Conservation (phyloP, 2,113 vertebrate genomes). For the Poicephalus meyeri region DNA sequence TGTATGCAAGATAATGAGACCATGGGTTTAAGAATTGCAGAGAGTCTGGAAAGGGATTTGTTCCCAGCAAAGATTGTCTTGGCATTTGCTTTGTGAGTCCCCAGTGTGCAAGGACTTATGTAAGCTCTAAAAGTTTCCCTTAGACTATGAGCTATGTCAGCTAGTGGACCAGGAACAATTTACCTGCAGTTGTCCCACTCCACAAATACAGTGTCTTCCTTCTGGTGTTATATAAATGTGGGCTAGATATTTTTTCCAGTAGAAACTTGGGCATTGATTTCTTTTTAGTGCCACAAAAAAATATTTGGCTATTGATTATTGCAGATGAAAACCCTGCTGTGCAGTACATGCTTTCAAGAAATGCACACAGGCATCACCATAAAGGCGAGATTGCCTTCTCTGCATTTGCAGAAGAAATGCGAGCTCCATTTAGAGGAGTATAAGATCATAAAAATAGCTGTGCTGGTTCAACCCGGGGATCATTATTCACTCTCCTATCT, state of each 20-base stretch:
- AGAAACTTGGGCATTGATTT: slow-evolving; percentile 24
- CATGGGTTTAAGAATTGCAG: neutral
- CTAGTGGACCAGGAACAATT: neutral
- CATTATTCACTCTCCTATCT: neutral
- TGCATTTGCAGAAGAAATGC: neutral
- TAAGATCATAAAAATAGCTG: neutral
- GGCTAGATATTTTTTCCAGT: neutral
- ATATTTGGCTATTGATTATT: neutral
- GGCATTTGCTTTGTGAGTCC: neutral
- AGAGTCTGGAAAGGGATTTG: neutral
- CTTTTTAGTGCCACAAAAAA: slow-evolving; percentile 32
- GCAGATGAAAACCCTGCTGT: slow-evolving; percentile 5
- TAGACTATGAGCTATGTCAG: neutral
- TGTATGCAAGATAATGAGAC: neutral
- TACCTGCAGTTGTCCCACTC: slow-evolving; percentile 3
- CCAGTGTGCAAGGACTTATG: neutral
- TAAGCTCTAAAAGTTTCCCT: neutral
- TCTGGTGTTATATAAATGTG: neutral
- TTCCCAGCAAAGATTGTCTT: neutral
- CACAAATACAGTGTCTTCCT: neutral
- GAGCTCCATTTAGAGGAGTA: neutral
- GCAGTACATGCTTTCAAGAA: neutral
- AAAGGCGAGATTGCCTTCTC: neutral
- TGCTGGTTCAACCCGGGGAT: neutral
- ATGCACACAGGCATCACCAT: neutral